Evolutionary conservation across 2,797 vertebrate genomes (phyloP), one percentile per base, ranked within the genome.

Genomic region (Tarsius wallacei): DNA sequence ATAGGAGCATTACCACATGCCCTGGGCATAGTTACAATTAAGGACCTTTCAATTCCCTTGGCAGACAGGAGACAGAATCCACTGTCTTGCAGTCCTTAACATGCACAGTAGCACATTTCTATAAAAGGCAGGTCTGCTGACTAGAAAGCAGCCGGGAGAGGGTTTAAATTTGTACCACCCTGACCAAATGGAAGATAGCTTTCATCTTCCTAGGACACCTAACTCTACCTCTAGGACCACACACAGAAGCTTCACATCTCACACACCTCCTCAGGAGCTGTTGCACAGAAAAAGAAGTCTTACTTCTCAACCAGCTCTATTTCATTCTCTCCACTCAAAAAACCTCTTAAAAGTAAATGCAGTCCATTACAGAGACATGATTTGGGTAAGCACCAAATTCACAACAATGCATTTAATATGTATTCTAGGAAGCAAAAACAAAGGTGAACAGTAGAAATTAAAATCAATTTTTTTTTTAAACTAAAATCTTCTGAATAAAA

Each of bases 21-120:
- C 93, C 90, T 94, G 57, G 61, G 90, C 90, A 89, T 96, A 97
- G 95, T 98, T 94, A 96, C 78, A 97, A 87, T 97, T 92, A 96
- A 96, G 94, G 74, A 96, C 93, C 85, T 84, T 92, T 96, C 87
- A 93, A 95, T 96, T 96, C 82, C 92, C 82, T 90, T 83, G 94
- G 90, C 96, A 97, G 66, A 51, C 95, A 96, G 33, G 74, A 96
- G 70, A 96, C 28, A 88, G 55, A 86, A 91, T 26, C 47, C 47
- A 90, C 64, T 94, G 22, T 87, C 91, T 71, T 95, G 57, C 63
- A n/a, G 83, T 93, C 36, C 66, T 85, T 66, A 96, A 80, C 53
- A 61, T 49, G 89, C 8, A 74, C 21, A 95, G 24, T 13, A 64
- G 49, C 26, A 87, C 31, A 36, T 84, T 90, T 95, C 63, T 83